Conservation (phyloP, 2,888 invertebrate genomes). For the Diplazon laetatorius region DNA sequence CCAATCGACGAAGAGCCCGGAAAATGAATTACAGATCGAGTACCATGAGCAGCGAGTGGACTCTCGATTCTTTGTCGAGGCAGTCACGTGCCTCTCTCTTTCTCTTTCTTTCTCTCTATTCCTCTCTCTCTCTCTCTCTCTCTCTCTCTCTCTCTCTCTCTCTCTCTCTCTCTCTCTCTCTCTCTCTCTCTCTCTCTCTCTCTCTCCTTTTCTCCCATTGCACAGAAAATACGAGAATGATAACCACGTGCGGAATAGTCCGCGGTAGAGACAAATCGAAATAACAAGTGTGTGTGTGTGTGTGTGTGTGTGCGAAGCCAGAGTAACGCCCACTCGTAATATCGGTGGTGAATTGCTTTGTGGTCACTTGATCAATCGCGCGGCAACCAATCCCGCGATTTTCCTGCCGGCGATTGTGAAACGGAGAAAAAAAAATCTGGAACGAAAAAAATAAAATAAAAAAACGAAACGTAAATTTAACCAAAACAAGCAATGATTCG, state of each 20-base stretch:
- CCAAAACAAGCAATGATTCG: constrained; percentile 42
- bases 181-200: constrained; percentile 21
- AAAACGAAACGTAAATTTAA: constrained; percentile 18
- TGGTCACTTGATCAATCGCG: constrained; percentile 61
- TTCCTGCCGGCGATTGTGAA: constrained; percentile 34
- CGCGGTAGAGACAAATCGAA: constrained; percentile 51
- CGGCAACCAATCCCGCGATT: constrained; percentile 61
- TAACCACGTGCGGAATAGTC: constrained; percentile 51
- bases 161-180: constrained; percentile 7
- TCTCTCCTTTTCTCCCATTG: not conserved
- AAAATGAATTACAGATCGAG: constrained; percentile 60
- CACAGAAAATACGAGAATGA: constrained; percentile 51
- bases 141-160: constrained; percentile 34
- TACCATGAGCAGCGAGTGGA: constrained; percentile 40
- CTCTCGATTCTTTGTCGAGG: constrained; percentile 25
- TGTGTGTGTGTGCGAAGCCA: constrained; percentile 39
- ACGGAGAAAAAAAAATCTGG: constrained; percentile 37
- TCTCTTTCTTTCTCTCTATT: not conserved
- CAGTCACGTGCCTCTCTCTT: constrained; percentile 16
- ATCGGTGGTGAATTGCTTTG: constrained; percentile 62
- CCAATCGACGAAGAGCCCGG: constrained; percentile 58
- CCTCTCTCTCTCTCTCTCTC: constrained; percentile 24
- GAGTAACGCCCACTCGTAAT: constrained; percentile 59
- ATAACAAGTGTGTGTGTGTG: constrained; percentile 49
- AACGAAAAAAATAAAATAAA: constrained; percentile 7